Conservation (phyloP, 2,113 vertebrate genomes). For the Sturnus vulgaris region DNA sequence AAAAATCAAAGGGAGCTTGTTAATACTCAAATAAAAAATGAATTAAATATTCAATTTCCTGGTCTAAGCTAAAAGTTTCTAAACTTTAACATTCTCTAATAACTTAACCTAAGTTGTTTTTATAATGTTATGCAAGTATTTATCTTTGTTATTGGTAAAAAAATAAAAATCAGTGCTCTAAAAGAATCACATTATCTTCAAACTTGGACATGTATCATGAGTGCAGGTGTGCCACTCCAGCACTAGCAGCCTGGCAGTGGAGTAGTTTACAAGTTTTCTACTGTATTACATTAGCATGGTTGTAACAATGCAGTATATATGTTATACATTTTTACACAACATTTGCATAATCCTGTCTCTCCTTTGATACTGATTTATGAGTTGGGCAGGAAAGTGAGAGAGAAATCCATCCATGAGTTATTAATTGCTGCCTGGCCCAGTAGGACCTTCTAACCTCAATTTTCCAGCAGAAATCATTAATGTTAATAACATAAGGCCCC, state of each 20-base stretch:
- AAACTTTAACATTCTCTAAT: constrained; percentile 54
- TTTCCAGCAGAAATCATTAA: constrained; percentile 58
- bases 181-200: neutral
- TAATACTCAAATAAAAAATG: constrained; percentile 63
- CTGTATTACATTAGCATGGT: neutral
- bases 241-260: neutral
- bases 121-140: constrained; percentile 28
- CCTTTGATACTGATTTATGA: constrained; percentile 56
- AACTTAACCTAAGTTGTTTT: constrained; percentile 4
- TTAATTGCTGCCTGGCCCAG: constrained; percentile 51
- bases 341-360: constrained; percentile 52
- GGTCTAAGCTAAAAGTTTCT: constrained; percentile 51
- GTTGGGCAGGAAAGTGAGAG: constrained; percentile 49
- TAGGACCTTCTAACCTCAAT: constrained; percentile 59
- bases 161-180: neutral
- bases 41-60: constrained; percentile 58
- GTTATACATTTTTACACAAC: neutral
- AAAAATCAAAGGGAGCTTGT: neutral
- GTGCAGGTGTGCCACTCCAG: neutral
- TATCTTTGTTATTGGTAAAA: neutral
- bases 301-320: neutral
- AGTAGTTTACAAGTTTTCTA: neutral
- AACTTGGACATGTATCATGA: neutral
- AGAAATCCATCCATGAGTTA: constrained; percentile 45
- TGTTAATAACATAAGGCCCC: constrained; percentile 37